These are phyloP conservation scores for Diploptera punctata DNA, from an alignment of 2,888 invertebrate species.

Conservation along the genomic window DNA sequence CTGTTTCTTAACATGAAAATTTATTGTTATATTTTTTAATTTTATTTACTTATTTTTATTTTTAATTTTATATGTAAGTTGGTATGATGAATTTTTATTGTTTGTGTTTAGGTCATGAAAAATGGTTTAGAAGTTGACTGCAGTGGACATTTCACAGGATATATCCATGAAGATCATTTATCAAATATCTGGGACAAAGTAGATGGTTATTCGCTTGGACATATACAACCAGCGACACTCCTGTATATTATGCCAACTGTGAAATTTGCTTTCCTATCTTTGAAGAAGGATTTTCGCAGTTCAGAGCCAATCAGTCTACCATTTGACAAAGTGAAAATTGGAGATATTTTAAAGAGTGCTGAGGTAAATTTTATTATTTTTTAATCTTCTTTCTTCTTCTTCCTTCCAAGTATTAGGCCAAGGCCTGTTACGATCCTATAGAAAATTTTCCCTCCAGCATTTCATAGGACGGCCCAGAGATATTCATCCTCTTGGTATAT, in stretches of 20 bases:
- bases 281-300: constrained; percentile 48
- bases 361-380: constrained; percentile 24
- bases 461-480: too few relatives aligned
- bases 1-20: too few relatives aligned
- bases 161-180: constrained; percentile 49
- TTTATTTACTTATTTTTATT: too few relatives aligned
- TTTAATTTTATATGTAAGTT: too few relatives aligned
- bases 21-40: too few relatives aligned
- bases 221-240: constrained; percentile 49
- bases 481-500: too few relatives aligned
- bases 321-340: neutral
- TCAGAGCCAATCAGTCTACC: neutral
- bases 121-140: constrained; percentile 58
- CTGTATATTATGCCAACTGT: constrained; percentile 70
- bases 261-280: constrained; percentile 69
- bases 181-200: constrained; percentile 50
- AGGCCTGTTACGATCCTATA: too few relatives aligned
- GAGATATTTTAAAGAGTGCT: constrained; percentile 21
- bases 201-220: constrained; percentile 24
- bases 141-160: constrained; percentile 56
- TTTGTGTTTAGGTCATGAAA: neutral
- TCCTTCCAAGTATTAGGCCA: too few relatives aligned
- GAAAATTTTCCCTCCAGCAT: too few relatives aligned
- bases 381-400: too few relatives aligned
- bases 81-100: neutral